Evolutionary conservation across 92 coral and sea anemone species (phyloP), one percentile per base, ranked within the genome.

Genomic region (Phenganax marumi): DNA sequence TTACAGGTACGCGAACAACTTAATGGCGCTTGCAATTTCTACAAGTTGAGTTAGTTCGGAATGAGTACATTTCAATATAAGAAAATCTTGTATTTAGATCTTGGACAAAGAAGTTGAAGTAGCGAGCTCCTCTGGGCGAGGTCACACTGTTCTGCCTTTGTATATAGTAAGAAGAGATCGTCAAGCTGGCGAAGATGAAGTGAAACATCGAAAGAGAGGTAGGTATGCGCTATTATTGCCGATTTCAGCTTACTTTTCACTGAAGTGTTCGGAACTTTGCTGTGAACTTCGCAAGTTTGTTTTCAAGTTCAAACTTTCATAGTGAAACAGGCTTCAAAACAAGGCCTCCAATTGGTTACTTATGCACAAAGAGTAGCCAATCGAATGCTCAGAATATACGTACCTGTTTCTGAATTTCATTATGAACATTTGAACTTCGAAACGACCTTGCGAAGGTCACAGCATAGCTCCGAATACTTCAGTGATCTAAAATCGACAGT

Each of bases 61-160:
- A n/a, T 39, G 13, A 50, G 13, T 70, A 33, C 24, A 8, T 26
- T 18, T 63, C 3, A 7, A 10, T 24, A 1, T 33, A 33, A 2
- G 65, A 58, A 6, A 18, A 58, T 16, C 26, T 14, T 21, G 43
- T 64, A 33, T 33, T 33, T 47, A 95, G 98, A 86, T 95, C 47
- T 84, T 95, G 24, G 98, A 95, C 76, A 87, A 91, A n/a, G 98
- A 95, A 65, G 89, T 86, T 25, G 98, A 92, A 72, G 95, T 95
- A 10, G 85, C 88, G 13, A 92, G 96, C 77, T 89, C 95, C 21
- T 81, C 89, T 3, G 98, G 98, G 4, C 90, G 93, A 55, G 94
- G 93, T 21, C 98, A 95, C 71, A 91, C 96, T 60, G 98, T 95
- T 56, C 72, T 92, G 81, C 98, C 98, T n/a, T 93, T 97, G 46